Evolutionary conservation across 2,113 vertebrate genomes (phyloP).

Genomic region (Candoia aspera): DNA sequence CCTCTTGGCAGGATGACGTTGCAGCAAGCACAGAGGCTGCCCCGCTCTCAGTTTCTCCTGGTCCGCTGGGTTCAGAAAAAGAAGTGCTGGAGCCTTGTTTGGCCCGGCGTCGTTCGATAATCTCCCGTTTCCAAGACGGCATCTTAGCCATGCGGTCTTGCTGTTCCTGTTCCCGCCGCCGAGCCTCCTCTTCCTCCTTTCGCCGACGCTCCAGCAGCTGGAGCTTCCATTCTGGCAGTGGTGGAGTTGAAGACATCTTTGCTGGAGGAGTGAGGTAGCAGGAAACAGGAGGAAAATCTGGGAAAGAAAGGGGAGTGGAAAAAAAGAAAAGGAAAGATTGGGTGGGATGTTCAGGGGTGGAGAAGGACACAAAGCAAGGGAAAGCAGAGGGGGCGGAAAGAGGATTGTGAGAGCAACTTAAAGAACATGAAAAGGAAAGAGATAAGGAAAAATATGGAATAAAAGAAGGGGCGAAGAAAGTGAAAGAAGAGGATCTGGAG

Average conservation of each 20-base stretch:
- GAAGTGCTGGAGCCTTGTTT: conserved; percentile 73
- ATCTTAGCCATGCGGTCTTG: conserved; percentile 82
- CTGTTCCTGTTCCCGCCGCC: conserved; percentile 79
- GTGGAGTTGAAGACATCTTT: conserved; percentile 49
- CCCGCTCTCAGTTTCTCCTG: conserved; percentile 31
- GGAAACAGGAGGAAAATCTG: neutral
- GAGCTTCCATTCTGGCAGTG: conserved; percentile 87
- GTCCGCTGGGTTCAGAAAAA: conserved; percentile 49
- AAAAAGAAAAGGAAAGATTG: neutral
- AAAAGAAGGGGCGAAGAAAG: neutral
- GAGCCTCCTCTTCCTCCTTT: conserved; percentile 81
- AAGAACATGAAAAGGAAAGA: neutral
- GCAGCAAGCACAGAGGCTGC: conserved; percentile 48
- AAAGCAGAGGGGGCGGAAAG: neutral
- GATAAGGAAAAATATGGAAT: neutral
- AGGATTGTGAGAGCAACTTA: neutral
- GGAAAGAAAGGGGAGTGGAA: neutral
- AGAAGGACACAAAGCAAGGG: neutral
- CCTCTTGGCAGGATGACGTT: conserved; percentile 21
- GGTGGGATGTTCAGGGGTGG: neutral
- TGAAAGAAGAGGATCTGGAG: no score
- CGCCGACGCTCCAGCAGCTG: conserved; percentile 84
- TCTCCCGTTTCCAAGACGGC: conserved; percentile 88
- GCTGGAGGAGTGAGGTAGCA: neutral
- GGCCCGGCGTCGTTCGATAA: conserved; percentile 82